Base-by-base conservation (phyloP, 2,888 invertebrate genomes). In the Agapostemon virescens region DNA sequence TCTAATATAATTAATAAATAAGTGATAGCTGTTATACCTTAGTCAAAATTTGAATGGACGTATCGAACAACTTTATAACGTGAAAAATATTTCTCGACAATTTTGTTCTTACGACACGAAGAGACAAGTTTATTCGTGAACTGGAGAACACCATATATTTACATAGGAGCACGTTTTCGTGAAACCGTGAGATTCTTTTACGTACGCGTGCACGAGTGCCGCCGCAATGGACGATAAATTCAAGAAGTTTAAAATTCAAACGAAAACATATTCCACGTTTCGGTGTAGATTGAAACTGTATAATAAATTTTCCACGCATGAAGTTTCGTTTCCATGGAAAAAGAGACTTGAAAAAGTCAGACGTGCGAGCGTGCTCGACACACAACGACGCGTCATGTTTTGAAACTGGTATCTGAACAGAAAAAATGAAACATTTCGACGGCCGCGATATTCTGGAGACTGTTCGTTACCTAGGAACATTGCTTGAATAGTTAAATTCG, bases 341-440 rank as follows among this genome's bases (percentile, higher is more conserved):
- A 61, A 9, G 61, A 20, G 61, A 20, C 33, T 36, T 33, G 33
- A 33, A 61, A 55, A 69, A 61, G 20, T 71, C 61, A n/a, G 33
- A 30, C 26, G n/a, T 20, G 40, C 55, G 17, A 26, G 40, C 52
- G 52, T 36, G 52, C 23, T 26, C 0, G 9, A 23, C 5, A 26
- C n/a, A 11, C n/a, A 9, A 49, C 49, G n/a, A n/a, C n/a, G n/a
- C 11, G 49, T 3, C n/a, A 23, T 23, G 23, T 52, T 23, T 52
- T 23, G 20, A 23, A 20, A 23, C 23, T 23, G 13, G 5, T 13
- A 23, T 52, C 5, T 5, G 1, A 15, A 23, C 4, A 5, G 4
- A 5, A 23, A 45, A 11, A 20, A 45, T 45, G 15, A 52, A 52
- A 13, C 0, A 23, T 13, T 52, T n/a, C 11, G 9, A n/a, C n/a